These are phyloP conservation scores for Bombus pyrosoma DNA, from an alignment of 1,140 invertebrate species.

Conservation along the genomic window DNA sequence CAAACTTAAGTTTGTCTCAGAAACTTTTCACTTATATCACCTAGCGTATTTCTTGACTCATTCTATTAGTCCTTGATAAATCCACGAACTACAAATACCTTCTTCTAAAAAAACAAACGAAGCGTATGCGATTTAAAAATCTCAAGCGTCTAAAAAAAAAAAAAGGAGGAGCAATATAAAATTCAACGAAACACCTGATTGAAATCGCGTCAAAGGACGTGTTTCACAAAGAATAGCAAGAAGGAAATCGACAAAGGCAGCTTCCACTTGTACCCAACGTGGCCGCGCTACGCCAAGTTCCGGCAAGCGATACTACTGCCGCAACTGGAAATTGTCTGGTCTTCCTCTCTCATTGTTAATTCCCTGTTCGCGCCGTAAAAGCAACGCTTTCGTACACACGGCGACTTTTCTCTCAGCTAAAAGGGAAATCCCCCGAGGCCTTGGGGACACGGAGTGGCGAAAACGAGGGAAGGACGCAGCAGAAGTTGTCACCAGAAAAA, in stretches of 20 bases:
- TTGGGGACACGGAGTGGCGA: not conserved
- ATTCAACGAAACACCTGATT: not conserved
- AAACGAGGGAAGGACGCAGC: constrained; percentile 28
- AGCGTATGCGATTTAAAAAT: not conserved
- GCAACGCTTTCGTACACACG: not conserved
- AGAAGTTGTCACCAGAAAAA: constrained; percentile 39
- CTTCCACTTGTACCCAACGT: not conserved
- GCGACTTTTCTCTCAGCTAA: not conserved
- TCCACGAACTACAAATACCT: not conserved
- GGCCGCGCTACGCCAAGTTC: not conserved
- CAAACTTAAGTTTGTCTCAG: not conserved
- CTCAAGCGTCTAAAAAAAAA: not conserved
- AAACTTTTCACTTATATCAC: not conserved
- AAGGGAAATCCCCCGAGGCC: constrained; percentile 21
- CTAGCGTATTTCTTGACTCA: not conserved
- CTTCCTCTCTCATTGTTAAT: constrained; percentile 14
- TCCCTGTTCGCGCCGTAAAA: not conserved
- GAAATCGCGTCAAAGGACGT: not conserved
- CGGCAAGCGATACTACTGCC: not conserved
- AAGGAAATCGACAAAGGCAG: not conserved
- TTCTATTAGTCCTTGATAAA: not conserved
- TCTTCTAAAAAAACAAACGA: not conserved
- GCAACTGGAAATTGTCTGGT: not conserved
- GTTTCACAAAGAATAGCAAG: not conserved
- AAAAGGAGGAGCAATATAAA: not conserved